Conservation (phyloP, 2,797 vertebrate species). For the Syndactyla subalaris region DNA sequence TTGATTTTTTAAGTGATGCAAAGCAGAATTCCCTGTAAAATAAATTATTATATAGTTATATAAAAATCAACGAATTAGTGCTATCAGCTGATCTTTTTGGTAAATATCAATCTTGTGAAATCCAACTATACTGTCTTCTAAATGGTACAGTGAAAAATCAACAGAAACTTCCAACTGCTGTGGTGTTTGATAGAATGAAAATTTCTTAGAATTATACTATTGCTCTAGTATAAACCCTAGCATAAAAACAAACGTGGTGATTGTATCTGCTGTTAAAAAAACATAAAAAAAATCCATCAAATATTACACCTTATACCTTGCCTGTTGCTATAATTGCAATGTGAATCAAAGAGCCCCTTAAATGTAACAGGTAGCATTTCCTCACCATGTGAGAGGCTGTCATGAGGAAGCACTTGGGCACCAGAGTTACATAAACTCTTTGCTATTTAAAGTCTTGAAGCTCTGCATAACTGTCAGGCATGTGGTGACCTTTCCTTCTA, state of each 20-base stretch:
- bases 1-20: not conserved
- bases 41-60: not conserved
- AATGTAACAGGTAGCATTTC: not conserved
- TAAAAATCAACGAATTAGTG: not conserved
- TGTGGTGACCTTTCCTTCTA: not conserved
- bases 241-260: not conserved
- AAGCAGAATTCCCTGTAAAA: not conserved
- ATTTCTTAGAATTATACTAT: not conserved
- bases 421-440: not conserved
- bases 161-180: not conserved
- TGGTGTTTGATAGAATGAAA: not conserved
- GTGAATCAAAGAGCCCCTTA: not conserved
- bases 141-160: not conserved
- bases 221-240: not conserved
- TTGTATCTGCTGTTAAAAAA: not conserved
- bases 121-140: not conserved
- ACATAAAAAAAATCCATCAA: not conserved
- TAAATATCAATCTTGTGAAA: not conserved
- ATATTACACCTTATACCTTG: not conserved
- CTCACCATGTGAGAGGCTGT: not conserved
- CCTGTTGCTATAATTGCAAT: not conserved
- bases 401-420: slow-evolving; percentile 15
- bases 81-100: not conserved
- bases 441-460: slow-evolving; percentile 38
- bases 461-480: not conserved